Evolutionary conservation across 2,888 invertebrate genomes (phyloP), one percentile per base, ranked within the genome.

Genomic region (Neoitamus cyanurus): DNA sequence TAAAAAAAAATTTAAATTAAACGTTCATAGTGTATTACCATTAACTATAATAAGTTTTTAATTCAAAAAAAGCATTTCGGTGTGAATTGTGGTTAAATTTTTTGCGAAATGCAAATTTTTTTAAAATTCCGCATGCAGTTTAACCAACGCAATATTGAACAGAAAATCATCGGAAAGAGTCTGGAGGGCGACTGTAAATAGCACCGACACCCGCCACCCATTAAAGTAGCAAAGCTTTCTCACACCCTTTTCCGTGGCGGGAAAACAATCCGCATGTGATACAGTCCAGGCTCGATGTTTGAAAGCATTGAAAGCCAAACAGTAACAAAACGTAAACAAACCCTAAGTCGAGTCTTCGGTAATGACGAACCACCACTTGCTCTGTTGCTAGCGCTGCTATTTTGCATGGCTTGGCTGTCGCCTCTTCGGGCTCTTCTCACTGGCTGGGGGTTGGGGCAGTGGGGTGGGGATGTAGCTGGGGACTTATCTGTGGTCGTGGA

Each of bases 251-350:
- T 46, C 30, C 28, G 28, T 77, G 77, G 77, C 77, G 77, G 77
- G 77, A 77, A 46, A 77, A 77, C 28, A 25, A 77, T 77, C 42
- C 20, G 46, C 37, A 42, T 46, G 46, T 46, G 77, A 77, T 77
- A 42, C 30, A 11, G 20, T 77, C 77, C 30, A 11, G 20, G 34
- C 7, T 30, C 20, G 20, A 13, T 30, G 31, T 30, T 73, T 73
- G 58, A 58, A 36, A 73, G 73, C 73, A 37, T 73, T 73, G 36
- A 37, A 31, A 31, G 70, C 70, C 13, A 73, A 73, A 73, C 73
- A 73, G 73, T 34, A 31, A 73, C 73, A 36, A 73, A 73, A 73
- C 73, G 73, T 73, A 73, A 73, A 73, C 73, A 73, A 73, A 34
- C 34, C 73, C 73, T n/a, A 20, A 58, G 58, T 20, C 58, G 58